Evolutionary conservation across 2,888 invertebrate species (phyloP).

Genomic region (Suillia variegata): DNA sequence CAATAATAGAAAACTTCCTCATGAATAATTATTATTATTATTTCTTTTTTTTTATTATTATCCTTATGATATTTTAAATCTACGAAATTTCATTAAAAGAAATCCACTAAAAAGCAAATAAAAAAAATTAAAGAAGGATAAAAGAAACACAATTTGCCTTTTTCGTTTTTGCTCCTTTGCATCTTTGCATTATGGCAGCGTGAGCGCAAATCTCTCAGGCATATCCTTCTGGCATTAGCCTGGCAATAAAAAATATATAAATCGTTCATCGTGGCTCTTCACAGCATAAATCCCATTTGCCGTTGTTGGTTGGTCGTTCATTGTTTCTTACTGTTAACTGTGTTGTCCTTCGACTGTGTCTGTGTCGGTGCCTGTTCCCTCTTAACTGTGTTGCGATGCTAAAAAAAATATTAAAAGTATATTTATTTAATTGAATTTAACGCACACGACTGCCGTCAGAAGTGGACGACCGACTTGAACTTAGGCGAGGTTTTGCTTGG

Average conservation of each 20-base stretch:
- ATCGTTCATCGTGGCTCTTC: neutral
- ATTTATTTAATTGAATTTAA: constrained; percentile 36
- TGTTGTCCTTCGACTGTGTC: neutral
- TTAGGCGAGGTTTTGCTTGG: constrained; percentile 10
- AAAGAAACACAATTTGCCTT: neutral
- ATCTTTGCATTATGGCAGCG: neutral
- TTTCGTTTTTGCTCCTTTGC: neutral
- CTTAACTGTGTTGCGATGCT: too few species aligned
- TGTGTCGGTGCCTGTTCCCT: too few species aligned
- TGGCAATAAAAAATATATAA: neutral
- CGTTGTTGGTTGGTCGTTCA: neutral
- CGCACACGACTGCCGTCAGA: constrained; percentile 32
- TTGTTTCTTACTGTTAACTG: neutral
- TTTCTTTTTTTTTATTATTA: neutral
- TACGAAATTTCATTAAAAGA: neutral
- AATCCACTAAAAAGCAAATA: neutral
- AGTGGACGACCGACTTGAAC: constrained; percentile 28
- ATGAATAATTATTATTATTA: neutral
- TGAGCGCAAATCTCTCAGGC: too few species aligned
- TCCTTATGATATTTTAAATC: neutral
- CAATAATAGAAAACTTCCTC: neutral
- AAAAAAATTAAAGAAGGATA: neutral
- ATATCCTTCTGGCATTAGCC: neutral
- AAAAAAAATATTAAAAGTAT: too few species aligned
- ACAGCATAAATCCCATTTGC: too few species aligned